Conservation (phyloP, 2,113 vertebrate genomes). For the Genyomyrus donnyi region DNA sequence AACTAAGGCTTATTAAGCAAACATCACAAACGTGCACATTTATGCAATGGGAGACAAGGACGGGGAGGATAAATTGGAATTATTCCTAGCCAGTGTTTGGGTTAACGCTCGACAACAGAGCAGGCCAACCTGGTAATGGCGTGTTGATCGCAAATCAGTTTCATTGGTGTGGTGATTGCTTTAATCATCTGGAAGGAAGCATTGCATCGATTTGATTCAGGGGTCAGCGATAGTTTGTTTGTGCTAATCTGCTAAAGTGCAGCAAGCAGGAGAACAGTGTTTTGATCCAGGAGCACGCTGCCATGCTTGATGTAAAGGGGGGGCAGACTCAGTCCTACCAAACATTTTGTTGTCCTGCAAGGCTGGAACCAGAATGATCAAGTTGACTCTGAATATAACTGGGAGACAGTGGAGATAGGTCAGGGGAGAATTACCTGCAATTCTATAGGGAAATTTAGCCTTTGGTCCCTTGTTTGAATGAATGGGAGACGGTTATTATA, state of each 20-base stretch:
- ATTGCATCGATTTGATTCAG: neutral
- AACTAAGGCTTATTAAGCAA: too few relatives aligned
- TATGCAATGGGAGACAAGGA: neutral
- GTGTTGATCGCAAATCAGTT: neutral
- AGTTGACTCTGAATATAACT: too few relatives aligned
- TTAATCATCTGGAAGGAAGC: neutral
- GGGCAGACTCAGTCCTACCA: too few relatives aligned
- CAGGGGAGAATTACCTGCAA: too few relatives aligned
- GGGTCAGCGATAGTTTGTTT: neutral
- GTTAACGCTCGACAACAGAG: neutral
- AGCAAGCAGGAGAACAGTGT: neutral
- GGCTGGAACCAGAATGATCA: too few relatives aligned
- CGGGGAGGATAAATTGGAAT: neutral
- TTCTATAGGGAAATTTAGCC: too few relatives aligned
- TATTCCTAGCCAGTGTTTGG: neutral
- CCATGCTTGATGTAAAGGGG: too few relatives aligned
- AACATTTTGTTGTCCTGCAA: too few relatives aligned
- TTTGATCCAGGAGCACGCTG: neutral
- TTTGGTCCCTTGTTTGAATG: too few relatives aligned
- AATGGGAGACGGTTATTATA: too few relatives aligned
- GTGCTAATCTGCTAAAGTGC: neutral
- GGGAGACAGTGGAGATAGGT: too few relatives aligned
- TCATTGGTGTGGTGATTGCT: neutral
- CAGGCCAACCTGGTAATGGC: neutral
- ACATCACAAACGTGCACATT: neutral